Evolutionary conservation across 37 sponge, comb jelly and placozoan genomes (phyloP), one percentile per base, ranked within the genome.

Genomic region (Hexactinellida sp.): DNA sequence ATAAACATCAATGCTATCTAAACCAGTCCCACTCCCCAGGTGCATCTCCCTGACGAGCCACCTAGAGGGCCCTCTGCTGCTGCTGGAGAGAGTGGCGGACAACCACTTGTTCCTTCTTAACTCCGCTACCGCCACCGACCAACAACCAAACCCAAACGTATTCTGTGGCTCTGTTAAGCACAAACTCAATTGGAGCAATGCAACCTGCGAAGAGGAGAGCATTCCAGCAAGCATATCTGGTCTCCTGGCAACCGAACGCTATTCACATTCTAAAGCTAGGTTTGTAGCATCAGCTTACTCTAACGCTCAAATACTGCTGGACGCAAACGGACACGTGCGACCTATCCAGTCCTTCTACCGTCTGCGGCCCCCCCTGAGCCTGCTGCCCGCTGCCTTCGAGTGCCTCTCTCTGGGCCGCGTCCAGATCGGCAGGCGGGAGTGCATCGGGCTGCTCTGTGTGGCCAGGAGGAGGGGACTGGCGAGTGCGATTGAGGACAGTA

Each of bases 41-140:
- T 63, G 76, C 34, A 25, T 63, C 3, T 10, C 76, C 34, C 21
- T 63, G 5, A 25, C 76, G 25, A 25, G 76, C 30, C 76, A 63
- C 76, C 5, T n/a, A 10, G 38, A 86, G 24, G 92, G 92, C 0
- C 92, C 91, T 23, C 35, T 37, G 5, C 35, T 92, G 19, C 90
- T 94, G 0, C 86, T 94, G 39, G 88, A 92, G 82, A 55, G 92
- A 35, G 38, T 85, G 13, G 71, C 55, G 0, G 92, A 94, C 54
- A 82, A 83, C 10, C 54, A 82, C 16, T 85, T 87, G 0, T 94
- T 91, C 55, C 47, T 94, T 19, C 83, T 91, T 21, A 84, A 82
- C 37, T 89, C 92, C 24, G 84, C 88, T 13, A 84, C 85, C 54
- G 28, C 84, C 0, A 39, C 35, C 37, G 19, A 63, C 21, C 25